A percentile compares a stretch with the other conserved stretches of the same genome.
These are phyloP conservation scores for Spisula subtruncata DNA, from an alignment of 2,888 invertebrate species.

Conservation along the genomic window DNA sequence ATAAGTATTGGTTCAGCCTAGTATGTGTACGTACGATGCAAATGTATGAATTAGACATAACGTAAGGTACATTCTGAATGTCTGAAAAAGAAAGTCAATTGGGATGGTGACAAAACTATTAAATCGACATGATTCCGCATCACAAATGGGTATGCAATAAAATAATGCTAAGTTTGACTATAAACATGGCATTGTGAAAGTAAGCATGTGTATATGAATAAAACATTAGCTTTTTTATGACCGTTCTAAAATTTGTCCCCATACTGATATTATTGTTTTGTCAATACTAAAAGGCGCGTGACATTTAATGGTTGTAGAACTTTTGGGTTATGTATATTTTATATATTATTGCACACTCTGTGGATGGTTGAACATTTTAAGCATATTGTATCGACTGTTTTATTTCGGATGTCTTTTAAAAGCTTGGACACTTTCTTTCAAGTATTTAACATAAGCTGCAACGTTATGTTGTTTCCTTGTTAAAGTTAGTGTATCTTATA, in stretches of 20 bases:
- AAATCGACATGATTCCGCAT: neutral
- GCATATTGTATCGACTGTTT: too few relatives aligned
- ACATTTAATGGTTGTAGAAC: too few relatives aligned
- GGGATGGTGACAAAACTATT: conserved; percentile 3
- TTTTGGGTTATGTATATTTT: too few relatives aligned
- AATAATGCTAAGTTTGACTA: neutral
- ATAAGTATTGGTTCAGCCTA: neutral
- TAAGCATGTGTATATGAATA: neutral
- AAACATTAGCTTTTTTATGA: neutral
- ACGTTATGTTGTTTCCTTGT: too few relatives aligned
- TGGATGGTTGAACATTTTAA: too few relatives aligned
- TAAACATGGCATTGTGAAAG: neutral
- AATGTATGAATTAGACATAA: neutral
- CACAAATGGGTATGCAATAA: neutral
- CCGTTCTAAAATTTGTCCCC: neutral
- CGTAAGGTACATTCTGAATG: neutral
- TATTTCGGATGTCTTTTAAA: too few relatives aligned
- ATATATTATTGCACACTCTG: too few relatives aligned
- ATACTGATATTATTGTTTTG: neutral
- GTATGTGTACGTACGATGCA: neutral
- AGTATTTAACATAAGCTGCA: too few relatives aligned
- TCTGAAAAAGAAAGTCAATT: neutral
- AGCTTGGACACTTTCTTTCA: too few relatives aligned
- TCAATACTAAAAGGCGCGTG: neutral
- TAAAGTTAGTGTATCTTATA: too few relatives aligned